Evolutionary conservation across 1,140 invertebrate genomes (phyloP).

Genomic region (Leptopilina clavipes): DNA sequence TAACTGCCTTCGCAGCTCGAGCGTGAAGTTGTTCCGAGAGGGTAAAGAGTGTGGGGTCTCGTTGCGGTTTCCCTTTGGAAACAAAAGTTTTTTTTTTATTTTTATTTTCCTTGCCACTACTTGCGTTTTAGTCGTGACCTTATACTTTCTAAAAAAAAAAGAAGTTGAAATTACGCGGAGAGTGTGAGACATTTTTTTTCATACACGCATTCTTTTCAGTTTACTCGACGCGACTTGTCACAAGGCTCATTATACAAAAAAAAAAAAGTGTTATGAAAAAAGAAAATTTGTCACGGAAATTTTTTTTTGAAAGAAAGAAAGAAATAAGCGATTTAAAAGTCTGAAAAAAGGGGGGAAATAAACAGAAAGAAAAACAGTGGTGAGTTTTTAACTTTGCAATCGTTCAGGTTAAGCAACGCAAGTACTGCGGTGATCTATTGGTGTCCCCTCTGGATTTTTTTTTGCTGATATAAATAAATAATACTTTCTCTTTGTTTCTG

Average conservation of each 20-base stretch:
- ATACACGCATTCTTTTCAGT: neutral
- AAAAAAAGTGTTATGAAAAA: conserved; percentile 7
- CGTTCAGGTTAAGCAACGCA: neutral
- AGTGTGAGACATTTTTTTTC: neutral
- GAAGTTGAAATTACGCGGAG: conserved; percentile 9
- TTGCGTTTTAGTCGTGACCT: conserved; percentile 33
- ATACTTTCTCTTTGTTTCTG: too few relatives aligned
- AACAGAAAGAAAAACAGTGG: too few relatives aligned
- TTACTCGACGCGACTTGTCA: neutral
- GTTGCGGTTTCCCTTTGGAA: conserved; percentile 27
- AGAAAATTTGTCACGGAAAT: too few relatives aligned
- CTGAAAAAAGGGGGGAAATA: neutral
- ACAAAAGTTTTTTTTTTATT: conserved; percentile 21
- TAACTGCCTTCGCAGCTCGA: conserved; percentile 8
- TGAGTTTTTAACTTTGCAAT: too few relatives aligned
- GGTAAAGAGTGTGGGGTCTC: conserved; percentile 4
- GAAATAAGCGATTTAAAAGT: neutral
- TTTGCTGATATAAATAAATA: too few relatives aligned
- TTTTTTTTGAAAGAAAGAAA: conserved; percentile 21
- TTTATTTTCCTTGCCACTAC: conserved; percentile 15
- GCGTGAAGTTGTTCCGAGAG: conserved; percentile 13
- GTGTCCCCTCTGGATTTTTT: too few relatives aligned
- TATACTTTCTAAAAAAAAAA: conserved; percentile 29
- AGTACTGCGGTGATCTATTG: neutral
- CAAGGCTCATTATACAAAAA: neutral